phyloP scores from a whole-genome alignment of 2,113 vertebrate species.

The Lepisosteus oculatus region DNA sequence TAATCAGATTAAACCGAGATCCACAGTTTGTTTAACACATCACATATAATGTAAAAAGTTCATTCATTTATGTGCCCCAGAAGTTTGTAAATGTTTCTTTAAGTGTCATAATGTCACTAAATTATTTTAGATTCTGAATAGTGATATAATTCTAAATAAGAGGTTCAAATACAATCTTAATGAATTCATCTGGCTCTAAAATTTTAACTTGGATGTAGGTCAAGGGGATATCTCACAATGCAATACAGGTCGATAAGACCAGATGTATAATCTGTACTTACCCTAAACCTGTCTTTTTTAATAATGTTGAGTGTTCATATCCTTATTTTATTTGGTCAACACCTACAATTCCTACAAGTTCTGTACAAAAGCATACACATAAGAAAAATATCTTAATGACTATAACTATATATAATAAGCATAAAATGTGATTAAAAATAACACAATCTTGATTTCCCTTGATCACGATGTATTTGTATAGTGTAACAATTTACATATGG shows the following conservation, averaged over 20 bases:
- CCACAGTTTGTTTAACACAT: not conserved
- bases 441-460: no score
- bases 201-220: constrained; percentile 28
- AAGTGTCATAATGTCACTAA: not conserved
- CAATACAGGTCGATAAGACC: constrained; percentile 45
- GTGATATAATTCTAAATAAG: not conserved
- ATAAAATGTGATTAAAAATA: no score
- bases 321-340: no score
- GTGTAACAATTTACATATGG: no score
- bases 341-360: no score
- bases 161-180: not conserved
- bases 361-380: no score
- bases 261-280: constrained; percentile 64
- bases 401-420: no score
- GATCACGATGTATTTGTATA: no score
- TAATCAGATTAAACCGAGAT: constrained; percentile 78
- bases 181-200: not conserved
- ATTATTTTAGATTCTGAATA: not conserved
- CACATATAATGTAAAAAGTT: not conserved
- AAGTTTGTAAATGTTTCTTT: not conserved
- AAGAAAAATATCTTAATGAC: no score
- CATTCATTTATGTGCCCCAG: not conserved
- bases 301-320: constrained; percentile 29
- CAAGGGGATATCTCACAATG: constrained; percentile 26
- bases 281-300: constrained; percentile 53